phyloP scores from a whole-genome alignment of 1,140 invertebrate genomes.

The Macrobrachium rosenbergii region DNA sequence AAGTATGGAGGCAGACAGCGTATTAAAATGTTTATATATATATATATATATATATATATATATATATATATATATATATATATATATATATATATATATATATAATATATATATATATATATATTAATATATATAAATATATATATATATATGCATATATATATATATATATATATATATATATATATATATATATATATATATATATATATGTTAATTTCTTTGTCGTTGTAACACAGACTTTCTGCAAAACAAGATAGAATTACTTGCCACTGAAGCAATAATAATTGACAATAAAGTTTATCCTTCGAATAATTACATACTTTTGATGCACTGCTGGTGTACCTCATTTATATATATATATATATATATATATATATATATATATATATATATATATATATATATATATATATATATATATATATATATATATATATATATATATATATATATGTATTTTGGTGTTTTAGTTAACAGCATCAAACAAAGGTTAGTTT shows the following conservation, averaged over 20 bases:
- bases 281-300: neutral
- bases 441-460: slow-evolving; percentile 32
- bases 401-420: slow-evolving; percentile 42
- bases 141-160: slow-evolving; percentile 27
- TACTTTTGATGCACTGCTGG: neutral
- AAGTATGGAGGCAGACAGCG: neutral
- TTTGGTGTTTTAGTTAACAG: neutral
- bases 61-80: slow-evolving; percentile 42
- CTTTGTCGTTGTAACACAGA: neutral
- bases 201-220: neutral
- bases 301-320: neutral
- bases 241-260: neutral
- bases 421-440: slow-evolving; percentile 39
- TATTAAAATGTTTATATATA: slow-evolving; percentile 34
- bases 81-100: slow-evolving; percentile 30
- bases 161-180: slow-evolving; percentile 33
- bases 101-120: slow-evolving; percentile 33
- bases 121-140: slow-evolving; percentile 38
- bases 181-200: slow-evolving; percentile 19
- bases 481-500: neutral
- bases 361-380: slow-evolving; percentile 47
- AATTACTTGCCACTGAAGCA: neutral
- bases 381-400: slow-evolving; percentile 32
- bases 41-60: slow-evolving; percentile 34
- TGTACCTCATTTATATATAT: slow-evolving; percentile 21